Percentiles rank a stretch among this genome's conserved stretches.
Evolutionary conservation across 2,113 vertebrate genomes (phyloP).

Genomic region (Cyprinodon tularosa): DNA sequence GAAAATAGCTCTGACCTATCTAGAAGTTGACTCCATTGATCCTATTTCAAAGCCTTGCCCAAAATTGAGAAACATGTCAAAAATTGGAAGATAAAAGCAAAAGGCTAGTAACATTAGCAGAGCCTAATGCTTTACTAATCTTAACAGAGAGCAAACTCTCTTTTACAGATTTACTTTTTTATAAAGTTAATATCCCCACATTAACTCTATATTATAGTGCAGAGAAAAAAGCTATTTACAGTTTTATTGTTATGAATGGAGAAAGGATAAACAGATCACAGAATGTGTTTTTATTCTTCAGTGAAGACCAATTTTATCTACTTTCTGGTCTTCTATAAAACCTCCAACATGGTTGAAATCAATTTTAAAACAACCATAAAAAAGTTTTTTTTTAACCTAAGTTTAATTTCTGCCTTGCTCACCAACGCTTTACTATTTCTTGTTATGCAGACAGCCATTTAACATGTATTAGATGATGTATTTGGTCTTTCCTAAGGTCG

Average conservation of each 20-base stretch:
- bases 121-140: too few relatives aligned
- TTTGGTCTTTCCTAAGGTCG: constrained; percentile 14
- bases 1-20: neutral
- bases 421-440: constrained; percentile 48
- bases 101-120: too few relatives aligned
- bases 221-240: constrained; percentile 44
- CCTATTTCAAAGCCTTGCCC: neutral
- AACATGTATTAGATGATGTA: constrained; percentile 48
- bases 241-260: constrained; percentile 58
- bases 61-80: neutral
- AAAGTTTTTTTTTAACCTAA: constrained; percentile 70
- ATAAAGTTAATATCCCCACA: constrained; percentile 37
- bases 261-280: constrained; percentile 51
- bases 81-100: neutral
- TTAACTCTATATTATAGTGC: constrained; percentile 22
- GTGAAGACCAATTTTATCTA: constrained; percentile 83
- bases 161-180: too few relatives aligned
- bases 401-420: constrained; percentile 76
- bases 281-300: constrained; percentile 16
- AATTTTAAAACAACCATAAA: constrained; percentile 74
- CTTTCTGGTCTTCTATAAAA: constrained; percentile 78
- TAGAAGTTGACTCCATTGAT: neutral
- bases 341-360: constrained; percentile 72
- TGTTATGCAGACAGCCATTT: constrained; percentile 72
- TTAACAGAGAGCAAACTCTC: neutral